These are phyloP conservation scores for Cichladusa arquata DNA, from an alignment of 2,113 vertebrate species.

Conservation along the genomic window DNA sequence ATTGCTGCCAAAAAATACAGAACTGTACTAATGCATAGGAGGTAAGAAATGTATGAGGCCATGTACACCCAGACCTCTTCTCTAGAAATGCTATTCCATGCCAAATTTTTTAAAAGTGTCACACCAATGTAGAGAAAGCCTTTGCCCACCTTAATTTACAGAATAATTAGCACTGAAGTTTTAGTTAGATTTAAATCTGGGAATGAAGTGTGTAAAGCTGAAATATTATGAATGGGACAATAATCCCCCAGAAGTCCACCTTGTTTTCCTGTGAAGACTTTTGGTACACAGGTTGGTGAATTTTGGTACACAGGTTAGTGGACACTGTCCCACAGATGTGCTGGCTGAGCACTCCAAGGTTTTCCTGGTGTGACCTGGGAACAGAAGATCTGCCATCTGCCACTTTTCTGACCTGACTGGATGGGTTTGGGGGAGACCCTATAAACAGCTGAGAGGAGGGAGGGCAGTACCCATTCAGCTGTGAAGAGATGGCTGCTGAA, in stretches of 20 bases:
- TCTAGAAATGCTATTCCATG: background rate
- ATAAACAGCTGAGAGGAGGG: background rate
- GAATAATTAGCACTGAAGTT: background rate
- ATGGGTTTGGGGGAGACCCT: background rate
- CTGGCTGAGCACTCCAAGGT: rapidly evolving
- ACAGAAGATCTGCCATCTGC: background rate
- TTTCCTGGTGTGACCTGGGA: background rate
- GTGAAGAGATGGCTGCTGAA: background rate
- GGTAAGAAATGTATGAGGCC: background rate
- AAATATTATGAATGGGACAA: background rate
- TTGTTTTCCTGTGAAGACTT: background rate
- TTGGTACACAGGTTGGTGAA: background rate
- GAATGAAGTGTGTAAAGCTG: background rate
- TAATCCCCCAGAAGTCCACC: background rate
- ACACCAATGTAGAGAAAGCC: background rate
- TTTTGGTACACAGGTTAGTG: no score
- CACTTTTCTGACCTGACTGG: background rate
- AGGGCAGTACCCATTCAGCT: background rate
- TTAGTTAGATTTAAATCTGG: background rate
- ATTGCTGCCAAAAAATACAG: background rate
- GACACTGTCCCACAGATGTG: background rate
- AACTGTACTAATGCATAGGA: background rate
- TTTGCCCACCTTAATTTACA: background rate
- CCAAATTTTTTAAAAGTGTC: rapidly evolving
- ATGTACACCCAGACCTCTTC: background rate